A percentile compares a stretch with the other conserved stretches of the same genome.
phyloP scores from a whole-genome alignment of 1,140 invertebrate species.

The Papilio polyxenes region DNA sequence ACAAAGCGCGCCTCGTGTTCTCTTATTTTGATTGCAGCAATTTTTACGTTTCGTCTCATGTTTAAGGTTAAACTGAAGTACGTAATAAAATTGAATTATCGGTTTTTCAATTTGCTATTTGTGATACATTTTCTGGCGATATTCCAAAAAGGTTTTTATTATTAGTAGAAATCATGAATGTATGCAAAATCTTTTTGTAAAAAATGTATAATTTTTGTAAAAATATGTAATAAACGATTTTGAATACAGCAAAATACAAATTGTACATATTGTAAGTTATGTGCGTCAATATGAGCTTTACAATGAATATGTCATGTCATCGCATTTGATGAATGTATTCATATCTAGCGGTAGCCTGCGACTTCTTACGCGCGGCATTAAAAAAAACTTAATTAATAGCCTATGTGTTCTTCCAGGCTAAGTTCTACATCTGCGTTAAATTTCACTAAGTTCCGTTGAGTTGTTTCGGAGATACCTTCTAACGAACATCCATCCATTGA shows the following conservation, averaged over 20 bases:
- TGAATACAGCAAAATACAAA: neutral
- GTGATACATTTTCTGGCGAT: neutral
- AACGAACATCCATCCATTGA: too few relatives aligned
- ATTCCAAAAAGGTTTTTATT: neutral
- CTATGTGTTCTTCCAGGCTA: too few relatives aligned
- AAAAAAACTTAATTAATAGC: too few relatives aligned
- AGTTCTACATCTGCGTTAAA: too few relatives aligned
- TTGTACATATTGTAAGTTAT: neutral
- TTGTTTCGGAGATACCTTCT: too few relatives aligned
- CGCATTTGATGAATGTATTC: neutral
- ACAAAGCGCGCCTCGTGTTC: neutral
- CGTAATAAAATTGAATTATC: slow-evolving; percentile 1
- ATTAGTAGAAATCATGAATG: neutral
- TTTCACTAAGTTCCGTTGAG: too few relatives aligned
- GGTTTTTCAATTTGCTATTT: neutral
- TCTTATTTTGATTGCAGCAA: neutral
- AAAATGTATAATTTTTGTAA: too few relatives aligned
- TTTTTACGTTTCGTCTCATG: slow-evolving; percentile 12
- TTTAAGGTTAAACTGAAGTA: neutral
- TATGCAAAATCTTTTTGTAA: neutral
- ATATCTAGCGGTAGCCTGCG: too few relatives aligned
- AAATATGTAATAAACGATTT: too few relatives aligned
- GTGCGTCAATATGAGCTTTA: neutral
- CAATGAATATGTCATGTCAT: neutral
- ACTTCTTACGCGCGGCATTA: too few relatives aligned